Base-by-base conservation (phyloP, 2,113 vertebrate genomes). In the Tenrec ecaudatus region DNA sequence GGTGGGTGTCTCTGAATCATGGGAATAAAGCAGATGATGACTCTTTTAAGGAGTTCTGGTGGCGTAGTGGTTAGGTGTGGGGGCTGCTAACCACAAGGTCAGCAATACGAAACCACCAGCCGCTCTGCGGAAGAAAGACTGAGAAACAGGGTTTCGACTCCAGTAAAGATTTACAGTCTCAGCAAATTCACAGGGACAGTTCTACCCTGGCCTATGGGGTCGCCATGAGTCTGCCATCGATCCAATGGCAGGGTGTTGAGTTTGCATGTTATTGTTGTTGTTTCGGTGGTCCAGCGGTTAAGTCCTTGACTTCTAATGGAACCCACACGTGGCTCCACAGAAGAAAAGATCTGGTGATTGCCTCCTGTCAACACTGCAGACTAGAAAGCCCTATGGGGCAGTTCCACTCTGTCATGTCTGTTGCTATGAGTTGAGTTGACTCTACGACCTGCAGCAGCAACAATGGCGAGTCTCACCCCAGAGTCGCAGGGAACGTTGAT, bases 1-100 rank as follows among this genome's bases (percentile, higher is more conserved):
- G 78, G 90, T 53, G 40, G 12, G 58, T 68, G 33, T 92, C 94
- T 94, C 64, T 86, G 47, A 82, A 73, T 62, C 64, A 77, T 15
- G 23, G 79, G 77, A 88, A 90, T 58, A 78, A 88, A 92, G n/a
- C 82, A 80, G 69, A 29, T 33, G 23, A 1, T 76, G 15, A 20
- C 40, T 93, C 84, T 91, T 90, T 90, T 66, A 73, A 73, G 33
- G 33, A 38, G 2, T 19, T 19, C n/a, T 10, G 33, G 71, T 36
- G 71, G 20, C 8, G 3, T 9, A 73, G 20, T 36, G 47, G 47
- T 53, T 53, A 53, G 6, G 12, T 14, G 47, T 53, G 9, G 47
- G 47, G 7, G 47, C 47, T 53, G 47, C 47, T 53, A 53, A 14
- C 47, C 12, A 53, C 47, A 53, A 10, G 47, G 47, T 53, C 47